Conservation (phyloP, 2,888 invertebrate species). For the Lasioglossum marginatum region DNA sequence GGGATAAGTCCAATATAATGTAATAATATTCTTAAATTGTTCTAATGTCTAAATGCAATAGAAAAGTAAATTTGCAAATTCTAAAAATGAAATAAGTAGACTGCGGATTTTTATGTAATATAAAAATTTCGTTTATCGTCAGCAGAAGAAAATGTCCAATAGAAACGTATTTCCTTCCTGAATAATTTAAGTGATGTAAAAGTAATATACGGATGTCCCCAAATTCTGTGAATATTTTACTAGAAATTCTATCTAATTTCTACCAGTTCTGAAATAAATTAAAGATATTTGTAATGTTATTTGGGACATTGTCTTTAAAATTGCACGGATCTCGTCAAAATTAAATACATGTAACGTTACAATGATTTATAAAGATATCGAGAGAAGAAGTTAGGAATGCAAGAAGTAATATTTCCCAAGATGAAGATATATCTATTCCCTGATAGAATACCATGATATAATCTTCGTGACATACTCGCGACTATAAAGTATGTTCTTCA, state of each 20-base stretch:
- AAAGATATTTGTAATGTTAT: too few relatives aligned
- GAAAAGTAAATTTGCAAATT: too few relatives aligned
- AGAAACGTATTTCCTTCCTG: background rate
- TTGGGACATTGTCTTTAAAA: too few relatives aligned
- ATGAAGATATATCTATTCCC: background rate
- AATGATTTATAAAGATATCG: background rate
- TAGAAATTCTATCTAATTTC: too few relatives aligned
- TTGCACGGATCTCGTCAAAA: too few relatives aligned
- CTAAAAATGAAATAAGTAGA: background rate
- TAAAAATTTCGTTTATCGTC: too few relatives aligned
- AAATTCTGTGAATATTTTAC: too few relatives aligned
- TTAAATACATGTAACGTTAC: background rate
- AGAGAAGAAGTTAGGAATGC: background rate
- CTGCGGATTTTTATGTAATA: background rate
- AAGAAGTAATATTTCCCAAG: background rate
- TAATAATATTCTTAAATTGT: too few relatives aligned
- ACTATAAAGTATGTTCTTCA: background rate
- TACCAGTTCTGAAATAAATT: too few relatives aligned
- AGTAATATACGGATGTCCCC: too few relatives aligned
- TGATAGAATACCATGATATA: background rate
- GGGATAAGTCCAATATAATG: too few relatives aligned
- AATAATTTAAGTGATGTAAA: background rate
- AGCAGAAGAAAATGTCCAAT: background rate
- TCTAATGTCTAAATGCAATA: too few relatives aligned
- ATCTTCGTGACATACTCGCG: background rate